A percentile compares a stretch with the other conserved stretches of the same genome.
These are phyloP conservation scores for Castor canadensis DNA, from an alignment of 2,113 vertebrate species.

Conservation along the genomic window DNA sequence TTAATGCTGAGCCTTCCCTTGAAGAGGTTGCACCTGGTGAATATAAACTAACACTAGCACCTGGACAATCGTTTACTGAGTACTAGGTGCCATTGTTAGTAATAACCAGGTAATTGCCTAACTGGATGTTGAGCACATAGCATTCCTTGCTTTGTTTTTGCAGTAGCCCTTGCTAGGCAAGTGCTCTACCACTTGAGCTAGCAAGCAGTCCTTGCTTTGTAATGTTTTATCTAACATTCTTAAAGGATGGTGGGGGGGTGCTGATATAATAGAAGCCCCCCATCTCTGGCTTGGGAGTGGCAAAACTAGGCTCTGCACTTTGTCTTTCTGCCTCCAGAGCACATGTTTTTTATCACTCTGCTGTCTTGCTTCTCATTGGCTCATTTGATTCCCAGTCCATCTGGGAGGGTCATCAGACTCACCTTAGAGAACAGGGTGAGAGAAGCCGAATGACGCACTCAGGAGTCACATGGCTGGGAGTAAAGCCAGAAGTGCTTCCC, in stretches of 20 bases:
- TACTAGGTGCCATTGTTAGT: neutral
- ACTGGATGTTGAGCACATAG: neutral
- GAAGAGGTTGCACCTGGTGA: neutral
- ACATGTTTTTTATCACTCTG: neutral
- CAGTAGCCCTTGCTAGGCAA: neutral
- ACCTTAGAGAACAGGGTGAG: neutral
- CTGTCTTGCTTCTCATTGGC: neutral
- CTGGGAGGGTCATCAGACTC: neutral
- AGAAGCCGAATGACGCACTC: neutral
- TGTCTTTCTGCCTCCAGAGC: neutral
- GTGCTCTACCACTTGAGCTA: too few species aligned
- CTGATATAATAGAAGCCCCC: neutral
- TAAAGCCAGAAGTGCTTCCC: neutral
- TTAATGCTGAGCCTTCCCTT: neutral
- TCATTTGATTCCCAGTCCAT: neutral
- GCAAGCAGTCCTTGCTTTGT: slow-evolving; percentile 14
- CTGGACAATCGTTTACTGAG: neutral
- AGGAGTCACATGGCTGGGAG: neutral
- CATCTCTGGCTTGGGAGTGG: neutral
- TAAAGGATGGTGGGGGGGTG: neutral
- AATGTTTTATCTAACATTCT: slow-evolving; percentile 1
- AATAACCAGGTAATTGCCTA: neutral
- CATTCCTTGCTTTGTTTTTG: neutral
- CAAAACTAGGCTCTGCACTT: neutral
- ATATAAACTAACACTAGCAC: neutral